Conservation (phyloP, 2,888 invertebrate species). For the Drosophila mercatorum region DNA sequence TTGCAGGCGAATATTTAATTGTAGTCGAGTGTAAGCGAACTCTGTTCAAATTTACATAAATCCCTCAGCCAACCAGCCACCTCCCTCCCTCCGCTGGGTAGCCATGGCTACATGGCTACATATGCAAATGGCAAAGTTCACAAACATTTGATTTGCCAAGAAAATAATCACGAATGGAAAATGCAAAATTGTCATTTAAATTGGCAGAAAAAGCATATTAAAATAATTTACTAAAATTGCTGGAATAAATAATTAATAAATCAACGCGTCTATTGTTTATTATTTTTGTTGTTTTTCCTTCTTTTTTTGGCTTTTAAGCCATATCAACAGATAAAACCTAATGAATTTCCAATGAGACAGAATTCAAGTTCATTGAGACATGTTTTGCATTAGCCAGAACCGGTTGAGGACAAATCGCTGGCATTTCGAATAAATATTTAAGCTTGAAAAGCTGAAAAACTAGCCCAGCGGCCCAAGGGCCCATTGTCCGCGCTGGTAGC, state of each 20-base stretch:
- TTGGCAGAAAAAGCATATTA: slow-evolving; percentile 39
- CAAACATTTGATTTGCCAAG: slow-evolving; percentile 6
- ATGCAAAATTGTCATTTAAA: slow-evolving; percentile 30
- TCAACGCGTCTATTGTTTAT: slow-evolving; percentile 63
- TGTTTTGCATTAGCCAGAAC: slow-evolving; percentile 51
- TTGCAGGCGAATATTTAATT: slow-evolving; percentile 40
- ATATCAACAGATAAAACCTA: slow-evolving; percentile 71
- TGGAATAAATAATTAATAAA: slow-evolving; percentile 68
- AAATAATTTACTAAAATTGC: slow-evolving; percentile 37
- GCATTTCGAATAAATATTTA: slow-evolving; percentile 36
- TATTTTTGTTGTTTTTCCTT: not conserved
- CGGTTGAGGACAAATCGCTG: slow-evolving; percentile 45
- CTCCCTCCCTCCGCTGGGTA: not conserved
- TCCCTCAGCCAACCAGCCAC: slow-evolving; percentile 2
- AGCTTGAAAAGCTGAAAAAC: slow-evolving; percentile 35
- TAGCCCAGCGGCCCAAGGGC: slow-evolving; percentile 30
- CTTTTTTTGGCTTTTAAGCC: slow-evolving; percentile 19
- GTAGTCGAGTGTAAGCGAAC: slow-evolving; percentile 11
- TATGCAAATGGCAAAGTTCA: slow-evolving; percentile 35
- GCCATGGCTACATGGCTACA: not conserved
- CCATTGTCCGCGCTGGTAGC: slow-evolving; percentile 25
- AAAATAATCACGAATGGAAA: slow-evolving; percentile 13
- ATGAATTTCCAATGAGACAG: slow-evolving; percentile 73
- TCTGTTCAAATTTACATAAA: slow-evolving; percentile 33
- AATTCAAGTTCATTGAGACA: slow-evolving; percentile 72